phyloP scores from a whole-genome alignment of 1,140 invertebrate species.

The Centruroides sculpturatus region DNA sequence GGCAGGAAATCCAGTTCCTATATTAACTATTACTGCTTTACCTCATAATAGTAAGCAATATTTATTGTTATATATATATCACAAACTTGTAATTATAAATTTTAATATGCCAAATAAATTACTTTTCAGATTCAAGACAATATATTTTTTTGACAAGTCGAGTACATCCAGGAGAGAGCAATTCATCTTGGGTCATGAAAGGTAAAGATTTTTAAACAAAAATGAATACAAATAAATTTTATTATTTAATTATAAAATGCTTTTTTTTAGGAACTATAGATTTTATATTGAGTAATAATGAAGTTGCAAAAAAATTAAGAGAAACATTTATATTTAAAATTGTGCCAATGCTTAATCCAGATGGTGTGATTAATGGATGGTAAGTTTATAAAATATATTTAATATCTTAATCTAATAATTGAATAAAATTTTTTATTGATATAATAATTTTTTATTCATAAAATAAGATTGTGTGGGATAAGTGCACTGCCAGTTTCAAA shows the following conservation, averaged over 20 bases:
- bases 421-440: background rate
- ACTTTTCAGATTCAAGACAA: slow-evolving; percentile 2
- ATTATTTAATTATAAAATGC: background rate
- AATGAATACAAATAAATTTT: background rate
- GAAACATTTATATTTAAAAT: slow-evolving; percentile 83
- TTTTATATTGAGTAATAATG: slow-evolving; percentile 44
- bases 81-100: background rate
- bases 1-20: slow-evolving; percentile 55
- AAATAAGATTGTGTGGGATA: too few species aligned
- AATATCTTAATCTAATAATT: slow-evolving; percentile 2
- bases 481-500: too few species aligned
- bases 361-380: slow-evolving; percentile 78
- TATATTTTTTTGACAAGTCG: slow-evolving; percentile 73
- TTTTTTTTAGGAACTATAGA: slow-evolving; percentile 41
- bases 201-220: slow-evolving; percentile 1
- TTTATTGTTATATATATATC: background rate
- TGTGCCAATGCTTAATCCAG: slow-evolving; percentile 84
- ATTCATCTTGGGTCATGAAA: slow-evolving; percentile 75
- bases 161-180: slow-evolving; percentile 87
- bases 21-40: slow-evolving; percentile 59
- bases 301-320: slow-evolving; percentile 46
- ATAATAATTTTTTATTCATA: too few species aligned
- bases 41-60: slow-evolving; percentile 18
- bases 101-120: background rate
- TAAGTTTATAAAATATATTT: slow-evolving; percentile 33